Base-by-base conservation (phyloP, 2,888 invertebrate species). In the Labia minor region DNA sequence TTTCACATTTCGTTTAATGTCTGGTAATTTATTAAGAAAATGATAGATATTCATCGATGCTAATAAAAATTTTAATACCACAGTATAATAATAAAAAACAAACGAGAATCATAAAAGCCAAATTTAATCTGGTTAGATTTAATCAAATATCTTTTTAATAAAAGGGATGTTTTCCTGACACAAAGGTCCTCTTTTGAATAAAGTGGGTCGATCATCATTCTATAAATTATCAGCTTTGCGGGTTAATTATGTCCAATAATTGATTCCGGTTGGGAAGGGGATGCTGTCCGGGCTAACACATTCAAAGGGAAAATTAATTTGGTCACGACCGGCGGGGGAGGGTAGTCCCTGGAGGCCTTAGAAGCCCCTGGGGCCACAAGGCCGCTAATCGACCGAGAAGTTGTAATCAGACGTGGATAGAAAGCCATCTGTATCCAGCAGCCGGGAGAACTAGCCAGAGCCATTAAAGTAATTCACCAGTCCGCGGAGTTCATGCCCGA, bases 321-420 rank as follows among this genome's bases (percentile, higher is more conserved):
- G 66, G 66, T 66, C 63, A 66, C 66, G 16, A 49, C 6, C 63
- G 49, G 37, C 20, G 62, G 63, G 49, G 20, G 21, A 19, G 16
- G 21, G 21, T 62, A 26, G 37, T n/a, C 21, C 26, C 19, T 21
- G 66, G 62, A 33, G 37, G 61, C 65, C 65, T 62, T 62, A 6
- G 19, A 21, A 18, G 16, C 63, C 20, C 63, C 64, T n/a, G 3
- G 63, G 64, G 21, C 33, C 61, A 26, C 26, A 26, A 26, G 26
- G 67, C 61, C 66, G 66, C 68, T 68, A 70, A 70, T 70, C 70
- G 70, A 67, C 62, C 70, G 68, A 68, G 65, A 70, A 70, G 65
- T 70, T 67, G 68, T 70, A 70, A 70, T 70, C 70, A 70, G 67
- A 65, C 37, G 65, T 67, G 67, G 67, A 67, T 69, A 69, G 49